These are phyloP conservation scores for Coptotermes formosanus DNA, from an alignment of 1,140 invertebrate genomes.

Conservation along the genomic window DNA sequence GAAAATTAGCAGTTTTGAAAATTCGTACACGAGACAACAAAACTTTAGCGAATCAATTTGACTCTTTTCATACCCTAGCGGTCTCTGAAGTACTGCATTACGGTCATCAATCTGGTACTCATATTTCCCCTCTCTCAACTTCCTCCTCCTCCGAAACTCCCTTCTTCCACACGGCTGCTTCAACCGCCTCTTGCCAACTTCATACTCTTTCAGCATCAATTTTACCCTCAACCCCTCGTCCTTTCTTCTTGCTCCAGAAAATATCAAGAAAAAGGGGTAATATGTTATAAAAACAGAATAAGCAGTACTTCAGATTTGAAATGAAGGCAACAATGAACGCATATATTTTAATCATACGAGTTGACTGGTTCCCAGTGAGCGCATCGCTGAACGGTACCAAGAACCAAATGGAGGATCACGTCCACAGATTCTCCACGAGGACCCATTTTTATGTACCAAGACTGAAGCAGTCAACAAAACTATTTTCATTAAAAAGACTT, in stretches of 20 bases:
- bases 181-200: neutral
- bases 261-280: neutral
- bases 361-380: too few relatives aligned
- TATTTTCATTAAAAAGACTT: too few relatives aligned
- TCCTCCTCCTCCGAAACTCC: neutral
- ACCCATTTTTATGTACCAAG: too few relatives aligned
- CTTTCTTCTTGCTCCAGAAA: neutral
- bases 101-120: constrained; percentile 24
- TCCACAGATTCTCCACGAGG: too few relatives aligned
- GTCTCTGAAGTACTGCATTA: neutral
- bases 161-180: neutral
- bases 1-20: neutral
- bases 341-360: too few relatives aligned
- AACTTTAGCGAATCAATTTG: too few relatives aligned
- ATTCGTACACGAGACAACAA: neutral
- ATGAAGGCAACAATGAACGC: too few relatives aligned
- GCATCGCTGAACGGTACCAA: too few relatives aligned
- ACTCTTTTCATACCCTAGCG: neutral
- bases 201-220: neutral
- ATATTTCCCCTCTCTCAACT: neutral
- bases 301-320: too few relatives aligned
- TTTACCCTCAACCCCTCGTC: neutral
- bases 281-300: too few relatives aligned
- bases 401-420: too few relatives aligned
- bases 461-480: too few relatives aligned